Percentiles rank a stretch among this genome's conserved stretches.
These are phyloP conservation scores for Cotesia typhae DNA, from an alignment of 1,140 invertebrate species.

Conservation along the genomic window DNA sequence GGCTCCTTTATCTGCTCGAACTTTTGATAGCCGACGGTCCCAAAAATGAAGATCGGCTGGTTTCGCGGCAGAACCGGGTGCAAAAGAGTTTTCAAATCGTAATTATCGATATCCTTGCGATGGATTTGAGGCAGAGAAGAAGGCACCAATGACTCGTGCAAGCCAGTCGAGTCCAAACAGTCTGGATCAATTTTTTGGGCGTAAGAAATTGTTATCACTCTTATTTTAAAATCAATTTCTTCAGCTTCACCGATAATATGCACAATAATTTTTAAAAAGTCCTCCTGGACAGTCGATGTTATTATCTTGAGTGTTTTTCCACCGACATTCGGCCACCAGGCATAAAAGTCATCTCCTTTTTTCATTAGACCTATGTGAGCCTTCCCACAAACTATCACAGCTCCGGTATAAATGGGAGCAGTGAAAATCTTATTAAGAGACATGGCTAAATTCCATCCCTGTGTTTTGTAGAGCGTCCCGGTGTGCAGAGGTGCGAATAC, in stretches of 20 bases:
- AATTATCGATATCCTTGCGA: slow-evolving; percentile 37
- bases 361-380: slow-evolving; percentile 55
- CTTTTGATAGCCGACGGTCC: slow-evolving; percentile 47
- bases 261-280: slow-evolving; percentile 55
- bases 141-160: slow-evolving; percentile 48
- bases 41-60: slow-evolving; percentile 51
- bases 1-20: slow-evolving; percentile 53
- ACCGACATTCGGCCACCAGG: slow-evolving; percentile 53
- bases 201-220: slow-evolving; percentile 57
- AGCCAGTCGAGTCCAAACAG: slow-evolving; percentile 48
- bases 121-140: slow-evolving; percentile 50
- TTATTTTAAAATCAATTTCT: slow-evolving; percentile 46
- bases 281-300: slow-evolving; percentile 45
- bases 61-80: slow-evolving; percentile 35
- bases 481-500: slow-evolving; percentile 55
- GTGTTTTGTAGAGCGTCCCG: slow-evolving; percentile 46
- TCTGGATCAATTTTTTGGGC: slow-evolving; percentile 53
- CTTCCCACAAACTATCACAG: slow-evolving; percentile 49
- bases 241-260: slow-evolving; percentile 44
- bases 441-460: slow-evolving; percentile 54
- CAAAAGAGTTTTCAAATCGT: slow-evolving; percentile 50
- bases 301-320: slow-evolving; percentile 55
- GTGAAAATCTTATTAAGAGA: slow-evolving; percentile 55
- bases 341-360: slow-evolving; percentile 48
- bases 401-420: slow-evolving; percentile 53